Conservation (phyloP, 1,140 invertebrate genomes). For the Drosophila grimshawi region DNA sequence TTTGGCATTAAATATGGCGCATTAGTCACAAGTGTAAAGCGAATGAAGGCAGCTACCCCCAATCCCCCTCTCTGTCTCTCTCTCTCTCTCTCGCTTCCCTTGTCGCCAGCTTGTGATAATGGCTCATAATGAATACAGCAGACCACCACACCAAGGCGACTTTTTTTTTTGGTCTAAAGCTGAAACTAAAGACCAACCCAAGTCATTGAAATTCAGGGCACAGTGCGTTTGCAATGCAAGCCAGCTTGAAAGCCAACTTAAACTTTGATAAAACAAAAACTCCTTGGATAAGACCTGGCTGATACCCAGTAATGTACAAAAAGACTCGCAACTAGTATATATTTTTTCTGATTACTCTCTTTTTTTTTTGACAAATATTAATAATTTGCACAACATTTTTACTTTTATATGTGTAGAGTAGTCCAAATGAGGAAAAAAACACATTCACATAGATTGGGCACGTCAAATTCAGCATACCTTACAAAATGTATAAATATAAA, state of each 20-base stretch:
- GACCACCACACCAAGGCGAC: slow-evolving; percentile 66
- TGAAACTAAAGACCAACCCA: slow-evolving; percentile 30
- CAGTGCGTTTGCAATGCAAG: slow-evolving; percentile 44
- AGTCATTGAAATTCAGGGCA: slow-evolving; percentile 46
- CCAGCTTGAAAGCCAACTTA: slow-evolving; percentile 15
- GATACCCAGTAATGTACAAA: neutral
- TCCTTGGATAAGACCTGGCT: slow-evolving; percentile 1
- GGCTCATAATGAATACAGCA: slow-evolving; percentile 78
- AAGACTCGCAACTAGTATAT: neutral
- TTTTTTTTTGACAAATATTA: too few species aligned
- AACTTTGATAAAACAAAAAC: slow-evolving; percentile 7
- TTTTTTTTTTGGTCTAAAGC: slow-evolving; percentile 31
- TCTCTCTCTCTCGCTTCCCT: slow-evolving; percentile 41
- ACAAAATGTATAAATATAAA: too few species aligned
- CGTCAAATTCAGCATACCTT: too few species aligned
- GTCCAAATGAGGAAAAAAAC: too few species aligned
- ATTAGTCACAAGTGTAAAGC: slow-evolving; percentile 77
- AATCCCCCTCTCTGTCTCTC: slow-evolving; percentile 3
- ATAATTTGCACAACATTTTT: too few species aligned
- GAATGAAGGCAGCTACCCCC: slow-evolving; percentile 46
- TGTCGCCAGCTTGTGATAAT: slow-evolving; percentile 81
- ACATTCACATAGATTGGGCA: too few species aligned
- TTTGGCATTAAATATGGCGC: slow-evolving; percentile 70
- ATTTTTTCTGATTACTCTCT: too few species aligned
- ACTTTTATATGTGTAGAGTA: too few species aligned